Conservation (phyloP, 2,797 vertebrate genomes). For the Pseudopleuronectes americanus region DNA sequence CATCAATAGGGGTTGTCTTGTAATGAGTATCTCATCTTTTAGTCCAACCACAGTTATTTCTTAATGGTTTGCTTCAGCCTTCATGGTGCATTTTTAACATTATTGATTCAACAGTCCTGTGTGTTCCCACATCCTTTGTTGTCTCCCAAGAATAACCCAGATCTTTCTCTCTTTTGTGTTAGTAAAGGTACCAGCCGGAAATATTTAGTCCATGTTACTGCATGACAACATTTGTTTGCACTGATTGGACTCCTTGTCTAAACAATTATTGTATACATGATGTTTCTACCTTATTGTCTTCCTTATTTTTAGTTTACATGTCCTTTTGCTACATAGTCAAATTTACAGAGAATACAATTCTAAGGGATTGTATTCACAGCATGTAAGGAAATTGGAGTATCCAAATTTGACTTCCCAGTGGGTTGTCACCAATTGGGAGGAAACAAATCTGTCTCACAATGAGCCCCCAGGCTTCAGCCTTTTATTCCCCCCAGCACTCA, state of each 20-base stretch:
- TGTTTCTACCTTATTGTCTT: not conserved
- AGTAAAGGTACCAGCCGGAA: not conserved
- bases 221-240: not conserved
- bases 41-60: not conserved
- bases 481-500: constrained; percentile 34
- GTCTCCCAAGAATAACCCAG: no score
- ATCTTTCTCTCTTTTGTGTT: not conserved
- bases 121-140: no score
- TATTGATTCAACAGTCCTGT: not conserved
- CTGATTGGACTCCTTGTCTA: not conserved
- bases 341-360: not conserved
- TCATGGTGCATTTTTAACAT: not conserved
- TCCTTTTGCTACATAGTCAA: constrained; percentile 10
- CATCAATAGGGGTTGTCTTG: not conserved
- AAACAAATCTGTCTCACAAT: constrained; percentile 27
- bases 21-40: not conserved
- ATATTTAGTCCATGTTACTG: not conserved
- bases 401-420: constrained; percentile 12
- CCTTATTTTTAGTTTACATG: no score
- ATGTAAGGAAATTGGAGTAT: not conserved
- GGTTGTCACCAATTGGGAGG: constrained; percentile 4
- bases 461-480: constrained; percentile 27
- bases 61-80: not conserved
- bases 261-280: not conserved
- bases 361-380: not conserved